Base-by-base conservation (phyloP, 2,888 invertebrate genomes). In the Disparrhopalites patrizii region DNA sequence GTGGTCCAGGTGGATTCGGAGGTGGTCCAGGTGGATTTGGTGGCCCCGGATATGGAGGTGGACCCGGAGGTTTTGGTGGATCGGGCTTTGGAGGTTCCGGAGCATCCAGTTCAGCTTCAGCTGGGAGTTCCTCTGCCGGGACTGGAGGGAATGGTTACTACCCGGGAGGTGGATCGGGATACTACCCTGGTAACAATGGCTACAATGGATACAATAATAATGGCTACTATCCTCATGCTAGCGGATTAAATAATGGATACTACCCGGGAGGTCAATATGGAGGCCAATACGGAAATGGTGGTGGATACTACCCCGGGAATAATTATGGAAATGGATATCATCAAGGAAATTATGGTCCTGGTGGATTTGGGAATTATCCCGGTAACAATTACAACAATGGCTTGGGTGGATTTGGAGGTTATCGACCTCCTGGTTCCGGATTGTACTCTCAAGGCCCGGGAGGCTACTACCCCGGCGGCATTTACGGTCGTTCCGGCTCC, bases 281-380 rank as follows among this genome's bases (percentile, higher is more conserved):
- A 13, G 52, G 52, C 27, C 20, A 52, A 20, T 52, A 52, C 36
- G 8, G 8, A 36, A 25, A 25, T 5, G 8, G 20, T 18, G 15
- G 3, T 33, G 61, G 61, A 4, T 28, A 51, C 28, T 28, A 60
- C 43, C 50, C 28, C 3, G 51, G 54, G 7, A n/a, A n/a, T n/a
- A 23, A 25, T 36, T 13, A 58, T 33, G 57, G 50, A 3, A 31
- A 50, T 23, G 58, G 62, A 5, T 65, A 65, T 43, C 66, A 68
- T 31, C 57, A 51, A 2, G 60, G 60, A 1, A 43, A 31, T 13
- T 31, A 40, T 13, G 58, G 60, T 3, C n/a, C 13, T 25, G 28
- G 47, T 23, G 40, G 65, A 58, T 38, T 64, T 31, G 64, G 33
- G 25, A n/a, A 33, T n/a, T 67, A 65, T 65, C 64, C 51, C 28